These are phyloP conservation scores for Drosophila merina DNA, from an alignment of 2,888 invertebrate species.

Conservation along the genomic window DNA sequence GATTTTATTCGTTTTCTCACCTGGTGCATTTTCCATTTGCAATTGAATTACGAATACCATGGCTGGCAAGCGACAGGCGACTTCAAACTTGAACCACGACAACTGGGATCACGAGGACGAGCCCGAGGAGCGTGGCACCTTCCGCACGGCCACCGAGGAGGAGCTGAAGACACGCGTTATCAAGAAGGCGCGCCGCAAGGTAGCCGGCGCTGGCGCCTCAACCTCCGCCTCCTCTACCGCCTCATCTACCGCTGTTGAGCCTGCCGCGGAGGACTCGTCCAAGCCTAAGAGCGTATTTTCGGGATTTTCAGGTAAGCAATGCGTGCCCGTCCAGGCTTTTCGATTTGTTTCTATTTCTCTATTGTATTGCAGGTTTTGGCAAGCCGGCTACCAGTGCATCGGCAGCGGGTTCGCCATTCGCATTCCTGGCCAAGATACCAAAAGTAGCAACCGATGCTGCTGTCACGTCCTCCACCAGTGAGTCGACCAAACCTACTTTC, in stretches of 20 bases:
- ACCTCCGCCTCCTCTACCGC: slow-evolving; percentile 39
- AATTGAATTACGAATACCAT: slow-evolving; percentile 82
- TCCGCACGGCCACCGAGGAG: slow-evolving; percentile 88
- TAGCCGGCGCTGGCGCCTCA: slow-evolving; percentile 29
- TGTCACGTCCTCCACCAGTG: slow-evolving; percentile 21
- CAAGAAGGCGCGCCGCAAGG: slow-evolving; percentile 88
- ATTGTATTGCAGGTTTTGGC: slow-evolving; percentile 68
- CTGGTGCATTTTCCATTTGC: slow-evolving; percentile 23
- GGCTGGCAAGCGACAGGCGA: slow-evolving; percentile 90
- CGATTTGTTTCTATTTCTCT: too few relatives aligned
- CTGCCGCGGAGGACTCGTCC: slow-evolving; percentile 20
- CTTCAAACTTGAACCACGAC: slow-evolving; percentile 90
- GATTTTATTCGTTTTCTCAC: slow-evolving; percentile 11
- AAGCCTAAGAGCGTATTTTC: slow-evolving; percentile 86
- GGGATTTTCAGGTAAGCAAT: slow-evolving; percentile 86
- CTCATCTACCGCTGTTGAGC: slow-evolving; percentile 35
- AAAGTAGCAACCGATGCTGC: slow-evolving; percentile 8
- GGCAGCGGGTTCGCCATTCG: slow-evolving; percentile 71
- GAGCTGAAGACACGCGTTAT: slow-evolving; percentile 91
- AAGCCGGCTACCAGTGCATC: slow-evolving; percentile 68
- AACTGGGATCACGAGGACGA: slow-evolving; percentile 94
- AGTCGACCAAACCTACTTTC: slow-evolving; percentile 15
- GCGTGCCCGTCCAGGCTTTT: too few relatives aligned
- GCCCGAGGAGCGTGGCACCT: slow-evolving; percentile 90
- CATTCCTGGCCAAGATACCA: slow-evolving; percentile 77